Evolutionary conservation across 64 coral and sea anemone genomes (phyloP).

Genomic region (Platygyra sinensis): DNA sequence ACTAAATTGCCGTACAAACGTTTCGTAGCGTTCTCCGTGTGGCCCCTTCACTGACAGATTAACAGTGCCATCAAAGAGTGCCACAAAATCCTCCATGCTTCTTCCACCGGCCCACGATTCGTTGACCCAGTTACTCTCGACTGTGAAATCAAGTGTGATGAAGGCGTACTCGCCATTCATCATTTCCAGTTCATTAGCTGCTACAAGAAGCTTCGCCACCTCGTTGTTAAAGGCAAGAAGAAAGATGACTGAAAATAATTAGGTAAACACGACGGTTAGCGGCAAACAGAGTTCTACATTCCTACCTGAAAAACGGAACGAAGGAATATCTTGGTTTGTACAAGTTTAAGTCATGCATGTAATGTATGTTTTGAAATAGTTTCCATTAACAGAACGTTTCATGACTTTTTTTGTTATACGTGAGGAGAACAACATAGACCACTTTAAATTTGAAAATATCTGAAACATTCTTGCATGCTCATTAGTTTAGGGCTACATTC

Average conservation of each 20-base stretch:
- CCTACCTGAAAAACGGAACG: neutral
- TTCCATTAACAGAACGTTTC: too few species aligned
- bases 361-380: too few species aligned
- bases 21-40: constrained; percentile 29
- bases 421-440: too few species aligned
- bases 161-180: constrained; percentile 80
- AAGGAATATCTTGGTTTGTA: neutral
- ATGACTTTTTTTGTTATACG: too few species aligned
- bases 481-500: too few species aligned
- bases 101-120: constrained; percentile 52
- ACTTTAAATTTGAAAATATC: too few species aligned
- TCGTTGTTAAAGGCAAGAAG: constrained; percentile 62
- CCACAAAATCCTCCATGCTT: constrained; percentile 42
- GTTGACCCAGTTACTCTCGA: constrained; percentile 45
- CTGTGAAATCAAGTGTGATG: constrained; percentile 81
- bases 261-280: neutral
- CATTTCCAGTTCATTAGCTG: constrained; percentile 74
- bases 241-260: constrained; percentile 62
- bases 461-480: too few species aligned
- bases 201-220: constrained; percentile 71
- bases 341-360: too few species aligned
- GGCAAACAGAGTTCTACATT: neutral
- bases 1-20: constrained; percentile 2
- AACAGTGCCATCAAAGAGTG: constrained; percentile 81
- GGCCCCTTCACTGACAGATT: constrained; percentile 69